phyloP scores from a whole-genome alignment of 2,888 invertebrate species.

The Melanostoma mellinum region DNA sequence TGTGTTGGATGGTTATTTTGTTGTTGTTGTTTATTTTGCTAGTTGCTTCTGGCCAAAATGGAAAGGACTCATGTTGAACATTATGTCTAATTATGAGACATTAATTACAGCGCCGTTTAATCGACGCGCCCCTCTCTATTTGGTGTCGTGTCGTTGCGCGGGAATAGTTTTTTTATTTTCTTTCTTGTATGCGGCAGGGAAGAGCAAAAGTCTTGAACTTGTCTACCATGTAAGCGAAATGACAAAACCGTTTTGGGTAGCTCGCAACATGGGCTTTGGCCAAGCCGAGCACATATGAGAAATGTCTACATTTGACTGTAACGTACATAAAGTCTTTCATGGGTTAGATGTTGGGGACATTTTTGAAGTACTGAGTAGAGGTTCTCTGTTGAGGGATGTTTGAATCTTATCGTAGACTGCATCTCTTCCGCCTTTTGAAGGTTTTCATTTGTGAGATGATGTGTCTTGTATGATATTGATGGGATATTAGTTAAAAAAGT shows the following conservation, averaged over 20 bases:
- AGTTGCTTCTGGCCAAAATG: constrained; percentile 66
- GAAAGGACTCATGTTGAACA: constrained; percentile 73
- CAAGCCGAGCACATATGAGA: constrained; percentile 45
- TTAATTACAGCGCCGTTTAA: constrained; percentile 71
- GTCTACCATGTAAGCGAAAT: constrained; percentile 63
- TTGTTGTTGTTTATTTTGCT: constrained; percentile 23
- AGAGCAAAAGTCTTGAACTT: constrained; percentile 69
- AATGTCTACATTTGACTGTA: constrained; percentile 66
- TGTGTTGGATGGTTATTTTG: constrained; percentile 43
- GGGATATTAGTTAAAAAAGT: constrained; percentile 1
- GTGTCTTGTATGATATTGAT: constrained; percentile 8
- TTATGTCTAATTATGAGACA: constrained; percentile 73
- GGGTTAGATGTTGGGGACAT: constrained; percentile 41
- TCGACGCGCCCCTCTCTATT: constrained; percentile 65
- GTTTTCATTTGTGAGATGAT: constrained; percentile 27
- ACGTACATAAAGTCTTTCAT: constrained; percentile 31
- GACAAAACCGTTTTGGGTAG: constrained; percentile 71
- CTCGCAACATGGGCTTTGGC: constrained; percentile 54
- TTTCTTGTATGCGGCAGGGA: constrained; percentile 26
- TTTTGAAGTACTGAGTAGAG: neutral
- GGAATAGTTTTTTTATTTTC: constrained; percentile 33
- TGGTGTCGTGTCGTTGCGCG: constrained; percentile 33
- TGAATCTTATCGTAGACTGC: constrained; percentile 42
- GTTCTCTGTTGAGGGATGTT: constrained; percentile 55
- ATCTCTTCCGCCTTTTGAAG: constrained; percentile 68